phyloP scores from a whole-genome alignment of 2,888 invertebrate species.

The Allygus modestus region DNA sequence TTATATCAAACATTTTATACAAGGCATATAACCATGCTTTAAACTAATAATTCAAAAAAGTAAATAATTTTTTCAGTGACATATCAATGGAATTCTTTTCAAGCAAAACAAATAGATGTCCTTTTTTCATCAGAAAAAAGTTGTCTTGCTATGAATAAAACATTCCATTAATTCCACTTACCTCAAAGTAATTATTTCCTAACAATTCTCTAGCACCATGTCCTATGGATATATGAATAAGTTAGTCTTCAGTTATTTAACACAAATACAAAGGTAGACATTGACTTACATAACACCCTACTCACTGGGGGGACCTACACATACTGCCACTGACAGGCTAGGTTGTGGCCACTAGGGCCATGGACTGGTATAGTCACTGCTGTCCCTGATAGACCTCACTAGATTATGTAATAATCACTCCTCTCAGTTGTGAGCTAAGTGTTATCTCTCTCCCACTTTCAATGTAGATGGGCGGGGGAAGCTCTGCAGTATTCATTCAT shows the following conservation, averaged over 20 bases:
- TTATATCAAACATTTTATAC: too few relatives aligned
- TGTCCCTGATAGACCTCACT: not conserved
- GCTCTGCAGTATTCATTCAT: not conserved
- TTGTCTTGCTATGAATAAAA: too few relatives aligned
- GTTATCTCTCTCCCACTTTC: not conserved
- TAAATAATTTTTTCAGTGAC: too few relatives aligned
- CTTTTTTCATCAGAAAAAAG: too few relatives aligned
- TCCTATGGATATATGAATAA: not conserved
- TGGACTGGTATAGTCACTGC: slow-evolving; percentile 9
- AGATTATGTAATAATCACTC: slow-evolving; percentile 10
- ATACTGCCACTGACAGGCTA: not conserved
- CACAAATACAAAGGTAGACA: not conserved
- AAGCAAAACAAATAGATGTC: too few relatives aligned
- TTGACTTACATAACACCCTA: slow-evolving; percentile 3
- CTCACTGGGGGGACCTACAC: not conserved
- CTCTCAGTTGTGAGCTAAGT: slow-evolving; percentile 3
- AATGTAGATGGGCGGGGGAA: not conserved
- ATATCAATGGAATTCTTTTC: too few relatives aligned
- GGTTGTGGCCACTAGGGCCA: not conserved
- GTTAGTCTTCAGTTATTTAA: not conserved
- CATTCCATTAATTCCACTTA: too few relatives aligned
- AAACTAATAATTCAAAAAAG: too few relatives aligned
- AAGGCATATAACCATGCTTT: too few relatives aligned
- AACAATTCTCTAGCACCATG: not conserved
- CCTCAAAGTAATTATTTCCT: too few relatives aligned